Percentiles rank a stretch among this genome's conserved stretches.
These are phyloP conservation scores for Apaloderma vittatum DNA, from an alignment of 2,113 vertebrate species.

Conservation along the genomic window DNA sequence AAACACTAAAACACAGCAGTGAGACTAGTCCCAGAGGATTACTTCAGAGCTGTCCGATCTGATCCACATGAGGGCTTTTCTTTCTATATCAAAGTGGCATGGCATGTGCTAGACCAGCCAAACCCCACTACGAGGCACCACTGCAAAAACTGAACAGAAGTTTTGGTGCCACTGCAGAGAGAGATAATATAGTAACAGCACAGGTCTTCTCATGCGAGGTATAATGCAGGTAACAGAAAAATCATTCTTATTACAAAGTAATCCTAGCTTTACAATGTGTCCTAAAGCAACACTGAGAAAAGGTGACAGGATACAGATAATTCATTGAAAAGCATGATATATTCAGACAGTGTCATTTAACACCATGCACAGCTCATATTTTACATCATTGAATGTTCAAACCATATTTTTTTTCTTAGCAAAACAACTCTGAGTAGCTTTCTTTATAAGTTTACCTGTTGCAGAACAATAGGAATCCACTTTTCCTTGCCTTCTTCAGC, in stretches of 20 bases:
- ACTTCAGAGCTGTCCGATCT: background rate
- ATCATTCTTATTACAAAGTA: background rate
- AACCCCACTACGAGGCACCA: background rate
- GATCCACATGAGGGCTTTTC: background rate
- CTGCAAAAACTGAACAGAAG: background rate
- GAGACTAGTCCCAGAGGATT: background rate
- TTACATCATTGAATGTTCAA: background rate
- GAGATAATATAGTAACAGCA: background rate
- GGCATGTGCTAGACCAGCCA: background rate
- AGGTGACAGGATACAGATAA: background rate
- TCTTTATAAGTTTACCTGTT: conserved; percentile 81
- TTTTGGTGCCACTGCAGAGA: background rate
- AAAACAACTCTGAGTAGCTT: background rate
- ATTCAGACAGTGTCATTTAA: background rate
- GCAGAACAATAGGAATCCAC: conserved; percentile 87
- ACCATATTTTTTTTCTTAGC: background rate
- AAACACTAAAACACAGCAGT: background rate
- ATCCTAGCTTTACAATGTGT: background rate
- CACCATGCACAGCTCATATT: background rate
- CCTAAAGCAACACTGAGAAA: background rate
- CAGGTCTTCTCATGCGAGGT: background rate
- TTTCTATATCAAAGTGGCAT: background rate
- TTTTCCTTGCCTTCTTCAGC: conserved; percentile 87
- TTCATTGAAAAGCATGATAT: background rate
- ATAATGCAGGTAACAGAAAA: background rate